Evolutionary conservation across 1,140 invertebrate species (phyloP).

Genomic region (Lamellibrachia luymesi): DNA sequence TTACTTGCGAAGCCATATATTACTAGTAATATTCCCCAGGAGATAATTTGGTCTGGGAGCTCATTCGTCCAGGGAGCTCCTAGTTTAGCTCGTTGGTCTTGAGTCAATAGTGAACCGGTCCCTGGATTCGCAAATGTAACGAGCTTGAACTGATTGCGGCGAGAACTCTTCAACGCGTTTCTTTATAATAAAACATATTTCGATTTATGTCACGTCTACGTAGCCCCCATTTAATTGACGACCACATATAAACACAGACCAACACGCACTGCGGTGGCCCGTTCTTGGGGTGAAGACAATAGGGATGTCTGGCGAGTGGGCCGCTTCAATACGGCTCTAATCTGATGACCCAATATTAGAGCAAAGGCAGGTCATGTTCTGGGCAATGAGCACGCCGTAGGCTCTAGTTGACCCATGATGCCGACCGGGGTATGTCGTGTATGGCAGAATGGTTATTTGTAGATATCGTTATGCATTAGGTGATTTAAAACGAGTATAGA

Average conservation of each 20-base stretch:
- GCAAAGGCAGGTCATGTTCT: not conserved
- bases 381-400: not conserved
- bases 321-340: not conserved
- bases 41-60: no score
- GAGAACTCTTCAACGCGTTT: not conserved
- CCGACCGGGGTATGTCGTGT: not conserved
- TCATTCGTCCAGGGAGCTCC: no score
- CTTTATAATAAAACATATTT: not conserved
- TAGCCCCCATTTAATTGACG: not conserved
- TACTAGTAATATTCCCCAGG: no score
- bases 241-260: not conserved
- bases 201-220: not conserved
- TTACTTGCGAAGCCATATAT: no score
- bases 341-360: not conserved
- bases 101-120: not conserved
- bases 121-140: not conserved
- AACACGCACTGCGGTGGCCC: not conserved
- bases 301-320: not conserved
- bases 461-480: not conserved
- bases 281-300: not conserved
- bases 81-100: no score
- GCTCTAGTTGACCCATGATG: not conserved
- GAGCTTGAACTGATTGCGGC: not conserved
- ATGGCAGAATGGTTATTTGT: not conserved
- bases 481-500: not conserved